Percentiles rank a stretch among this genome's conserved stretches.
phyloP scores from a whole-genome alignment of 2,797 vertebrate species.

The Euthynnus affinis region DNA sequence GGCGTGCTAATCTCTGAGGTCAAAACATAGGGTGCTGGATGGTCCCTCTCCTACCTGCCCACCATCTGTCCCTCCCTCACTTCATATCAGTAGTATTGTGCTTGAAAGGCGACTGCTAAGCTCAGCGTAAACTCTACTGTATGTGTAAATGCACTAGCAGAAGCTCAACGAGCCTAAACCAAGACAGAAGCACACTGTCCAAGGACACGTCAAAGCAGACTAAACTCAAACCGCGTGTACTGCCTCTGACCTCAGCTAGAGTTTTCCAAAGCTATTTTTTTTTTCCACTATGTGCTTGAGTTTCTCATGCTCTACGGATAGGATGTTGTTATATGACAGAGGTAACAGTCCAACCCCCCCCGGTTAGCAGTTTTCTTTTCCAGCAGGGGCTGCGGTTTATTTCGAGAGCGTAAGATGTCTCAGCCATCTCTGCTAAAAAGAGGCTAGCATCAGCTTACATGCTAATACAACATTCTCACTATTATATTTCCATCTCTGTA shows the following conservation, averaged over 20 bases:
- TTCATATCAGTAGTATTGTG: slow-evolving; percentile 30
- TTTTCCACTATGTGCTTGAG: slow-evolving; percentile 41
- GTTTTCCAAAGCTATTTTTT: slow-evolving; percentile 23
- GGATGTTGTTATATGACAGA: slow-evolving; percentile 43
- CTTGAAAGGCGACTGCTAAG: slow-evolving; percentile 22
- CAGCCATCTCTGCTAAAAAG: not conserved
- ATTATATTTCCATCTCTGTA: not conserved
- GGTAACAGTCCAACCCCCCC: slow-evolving; percentile 22
- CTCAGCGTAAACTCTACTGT: slow-evolving; percentile 34
- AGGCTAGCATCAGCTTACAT: slow-evolving; percentile 9
- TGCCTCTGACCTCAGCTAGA: slow-evolving; percentile 15
- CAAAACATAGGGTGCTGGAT: slow-evolving; percentile 33
- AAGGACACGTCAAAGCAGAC: slow-evolving; percentile 29
- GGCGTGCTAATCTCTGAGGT: slow-evolving; percentile 44
- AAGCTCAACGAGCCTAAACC: slow-evolving; percentile 32
- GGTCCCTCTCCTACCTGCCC: slow-evolving; percentile 45
- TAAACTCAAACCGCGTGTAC: slow-evolving; percentile 32
- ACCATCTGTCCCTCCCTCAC: slow-evolving; percentile 56
- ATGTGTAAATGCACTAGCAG: slow-evolving; percentile 5
- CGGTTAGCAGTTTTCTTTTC: slow-evolving; percentile 33
- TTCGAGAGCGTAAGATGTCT: slow-evolving; percentile 4
- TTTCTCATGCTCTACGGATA: slow-evolving; percentile 19
- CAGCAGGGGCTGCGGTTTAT: slow-evolving; percentile 18
- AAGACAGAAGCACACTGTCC: slow-evolving; percentile 10
- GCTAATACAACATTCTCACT: not conserved